Evolutionary conservation across 2,888 invertebrate species (phyloP), one percentile per base, ranked within the genome.

Genomic region (Sussaba pulchella): DNA sequence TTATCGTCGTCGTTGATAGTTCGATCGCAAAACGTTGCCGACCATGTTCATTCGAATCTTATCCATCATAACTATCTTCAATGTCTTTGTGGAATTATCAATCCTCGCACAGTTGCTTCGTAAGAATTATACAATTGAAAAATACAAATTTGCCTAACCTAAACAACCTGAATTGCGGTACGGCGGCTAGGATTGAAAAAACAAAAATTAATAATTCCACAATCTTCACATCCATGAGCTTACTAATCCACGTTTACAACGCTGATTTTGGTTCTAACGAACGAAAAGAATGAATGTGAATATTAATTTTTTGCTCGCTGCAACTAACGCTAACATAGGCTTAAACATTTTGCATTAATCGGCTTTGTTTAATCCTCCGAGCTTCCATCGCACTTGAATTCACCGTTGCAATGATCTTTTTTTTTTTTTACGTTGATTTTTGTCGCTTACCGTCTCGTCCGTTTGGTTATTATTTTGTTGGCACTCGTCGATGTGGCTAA

Each of bases 401-500:
- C 39, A n/a, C 26, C 39, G 39, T 47, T 67, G 19, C 17, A 41
- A 67, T 8, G 14, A n/a, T n/a, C 12, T 21, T 6, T 17, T 2
- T 9, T 36, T 36, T 14, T 8, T 43, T 21, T 39, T 45, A 31
- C n/a, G 47, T 59, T 45, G 39, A 45, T n/a, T 21, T 45, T 41
- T 43, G 61, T 36, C 45, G 63, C 66, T 63, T 73, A 57, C 21
- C 52, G n/a, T 71, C 31, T 52, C 21, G 10, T 63, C 52, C 69
- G 31, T 41, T 63, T 26, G 57, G 6, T 36, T 57, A 45, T 54
- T 47, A 61, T 57, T 63, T 39, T 67, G 70, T 54, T 52, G 21
- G 71, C 81, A 54, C 66, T 54, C 74, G 19, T 61, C 64, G 61
- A 36, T 70, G 50, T 41, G 59, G 21, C 73, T 52, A 57, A 41